A percentile compares a stretch with the other conserved stretches of the same genome.
Evolutionary conservation across 2,888 invertebrate genomes (phyloP).

Genomic region (Nomada ruficornis): DNA sequence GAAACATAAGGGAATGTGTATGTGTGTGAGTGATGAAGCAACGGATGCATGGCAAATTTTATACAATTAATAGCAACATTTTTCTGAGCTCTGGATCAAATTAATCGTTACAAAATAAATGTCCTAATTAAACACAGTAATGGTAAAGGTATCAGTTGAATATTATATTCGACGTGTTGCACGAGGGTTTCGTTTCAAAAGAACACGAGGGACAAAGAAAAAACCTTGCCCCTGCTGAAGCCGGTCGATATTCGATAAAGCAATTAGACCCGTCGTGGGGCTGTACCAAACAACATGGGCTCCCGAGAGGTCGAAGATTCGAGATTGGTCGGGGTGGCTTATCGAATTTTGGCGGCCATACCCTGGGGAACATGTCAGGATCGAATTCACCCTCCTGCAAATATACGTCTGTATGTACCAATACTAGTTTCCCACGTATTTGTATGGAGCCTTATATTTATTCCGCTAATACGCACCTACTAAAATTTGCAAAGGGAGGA

Average conservation of each 20-base stretch:
- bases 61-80: no score
- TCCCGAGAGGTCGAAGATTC: constrained; percentile 52
- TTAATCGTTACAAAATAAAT: no score
- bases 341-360: constrained; percentile 62
- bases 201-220: constrained; percentile 7
- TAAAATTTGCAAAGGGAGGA: constrained; percentile 4
- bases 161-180: neutral
- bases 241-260: constrained; percentile 57
- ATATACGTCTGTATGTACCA: constrained; percentile 19
- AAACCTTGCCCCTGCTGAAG: constrained; percentile 25
- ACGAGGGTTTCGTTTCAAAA: neutral
- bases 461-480: neutral
- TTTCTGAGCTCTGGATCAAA: no score
- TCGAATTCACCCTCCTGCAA: constrained; percentile 59
- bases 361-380: constrained; percentile 48
- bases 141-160: neutral
- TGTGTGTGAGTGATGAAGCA: no score
- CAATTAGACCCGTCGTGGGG: constrained; percentile 48
- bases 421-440: neutral
- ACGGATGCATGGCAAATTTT: no score
- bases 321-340: constrained; percentile 51
- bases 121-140: no score
- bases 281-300: constrained; percentile 44
- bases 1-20: no score
- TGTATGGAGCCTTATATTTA: neutral